Evolutionary conservation across 1,140 invertebrate genomes (phyloP).

Genomic region (Calephelis nemesis): DNA sequence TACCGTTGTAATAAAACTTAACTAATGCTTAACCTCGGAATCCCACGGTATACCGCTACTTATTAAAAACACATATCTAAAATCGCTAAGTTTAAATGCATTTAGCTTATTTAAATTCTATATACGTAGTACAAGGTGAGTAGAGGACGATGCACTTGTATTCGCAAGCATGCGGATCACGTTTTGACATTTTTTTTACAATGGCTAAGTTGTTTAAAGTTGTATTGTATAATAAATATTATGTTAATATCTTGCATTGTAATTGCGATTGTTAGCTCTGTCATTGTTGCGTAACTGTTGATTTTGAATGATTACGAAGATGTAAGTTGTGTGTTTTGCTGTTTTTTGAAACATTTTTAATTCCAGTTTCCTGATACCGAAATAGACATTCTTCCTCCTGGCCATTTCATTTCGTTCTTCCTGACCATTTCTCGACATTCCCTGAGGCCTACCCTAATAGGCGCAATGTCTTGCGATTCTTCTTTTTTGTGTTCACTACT

Average conservation of each 20-base stretch:
- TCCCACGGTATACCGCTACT: conserved; percentile 9
- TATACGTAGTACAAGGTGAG: conserved; percentile 14
- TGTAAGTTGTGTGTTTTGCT: background rate
- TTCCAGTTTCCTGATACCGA: no score
- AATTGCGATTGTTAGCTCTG: conserved; percentile 8
- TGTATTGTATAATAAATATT: conserved; percentile 15
- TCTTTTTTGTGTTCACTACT: no score
- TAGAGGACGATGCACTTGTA: conserved; percentile 5
- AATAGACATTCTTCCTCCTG: no score
- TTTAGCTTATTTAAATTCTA: conserved; percentile 11
- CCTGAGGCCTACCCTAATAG: no score
- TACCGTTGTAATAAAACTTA: background rate
- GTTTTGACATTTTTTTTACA: conserved; percentile 6
- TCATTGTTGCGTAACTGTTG: conserved; percentile 12
- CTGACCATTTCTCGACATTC: no score
- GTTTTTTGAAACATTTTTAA: background rate
- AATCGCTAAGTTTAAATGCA: conserved; percentile 10
- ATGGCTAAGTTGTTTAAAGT: conserved; percentile 8
- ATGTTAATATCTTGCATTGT: conserved; percentile 11
- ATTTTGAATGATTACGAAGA: background rate
- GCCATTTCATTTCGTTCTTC: no score
- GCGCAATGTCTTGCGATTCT: no score
- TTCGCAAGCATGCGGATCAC: conserved; percentile 2
- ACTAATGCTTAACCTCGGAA: background rate
- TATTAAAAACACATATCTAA: conserved; percentile 12